Percentiles rank a stretch among this genome's conserved stretches.
phyloP scores from a whole-genome alignment of 1,140 invertebrate species.

The Fopius arisanus region DNA sequence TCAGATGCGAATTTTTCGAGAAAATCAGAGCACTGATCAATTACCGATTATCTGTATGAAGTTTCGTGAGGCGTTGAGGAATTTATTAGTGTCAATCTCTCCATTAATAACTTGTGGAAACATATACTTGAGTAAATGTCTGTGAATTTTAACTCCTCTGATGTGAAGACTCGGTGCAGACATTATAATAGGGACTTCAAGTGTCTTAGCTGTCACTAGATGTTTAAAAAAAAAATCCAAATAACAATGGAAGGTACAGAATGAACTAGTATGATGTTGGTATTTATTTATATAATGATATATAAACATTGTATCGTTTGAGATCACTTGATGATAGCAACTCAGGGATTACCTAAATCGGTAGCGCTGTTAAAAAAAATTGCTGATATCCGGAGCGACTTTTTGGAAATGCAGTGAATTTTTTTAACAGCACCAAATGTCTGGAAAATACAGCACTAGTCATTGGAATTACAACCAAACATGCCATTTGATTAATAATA shows the following conservation, averaged over 20 bases:
- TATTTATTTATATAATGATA: background rate
- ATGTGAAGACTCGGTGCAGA: background rate
- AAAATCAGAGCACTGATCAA: constrained; percentile 40
- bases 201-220: background rate
- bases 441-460: no score
- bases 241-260: background rate
- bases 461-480: background rate
- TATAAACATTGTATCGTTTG: background rate
- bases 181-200: background rate
- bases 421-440: no score
- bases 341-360: background rate
- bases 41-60: constrained; percentile 72
- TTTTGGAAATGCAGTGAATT: no score
- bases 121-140: constrained; percentile 29
- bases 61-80: constrained; percentile 70
- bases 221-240: background rate
- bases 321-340: background rate
- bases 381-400: no score
- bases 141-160: background rate
- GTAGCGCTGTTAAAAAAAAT: no score
- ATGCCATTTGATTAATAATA: background rate
- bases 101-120: constrained; percentile 58
- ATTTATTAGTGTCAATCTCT: constrained; percentile 70
- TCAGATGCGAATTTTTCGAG: background rate
- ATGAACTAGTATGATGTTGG: background rate